Evolutionary conservation across 2,113 vertebrate genomes (phyloP), one percentile per base, ranked within the genome.

Genomic region (Cryptomyrus ogoouensis): DNA sequence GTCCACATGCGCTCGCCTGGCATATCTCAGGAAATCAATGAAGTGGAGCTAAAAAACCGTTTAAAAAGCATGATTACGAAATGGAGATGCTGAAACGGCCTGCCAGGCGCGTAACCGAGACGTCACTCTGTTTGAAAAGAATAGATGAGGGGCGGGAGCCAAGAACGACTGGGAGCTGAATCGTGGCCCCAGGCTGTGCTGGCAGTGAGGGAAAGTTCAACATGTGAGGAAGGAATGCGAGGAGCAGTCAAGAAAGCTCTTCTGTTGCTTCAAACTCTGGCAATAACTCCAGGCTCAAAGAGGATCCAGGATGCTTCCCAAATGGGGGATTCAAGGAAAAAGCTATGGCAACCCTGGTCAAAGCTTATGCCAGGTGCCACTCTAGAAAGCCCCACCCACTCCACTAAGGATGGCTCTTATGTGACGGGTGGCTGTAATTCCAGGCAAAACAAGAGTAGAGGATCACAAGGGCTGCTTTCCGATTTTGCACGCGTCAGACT

Each of bases 171-270:
- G 89, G 92, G 92, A 94, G 92, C 91, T 56, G 92, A 92, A 94
- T 93, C 91, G 93, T 92, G 58, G 93, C 95, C 92, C 62, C 49
- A 39, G 94, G 95, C 94, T 24, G 89, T 19, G 94, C 95, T 92
- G 39, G 83, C 44, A 91, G 96, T 93, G 92, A 91, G 90, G 93
- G 90, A 94, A 94, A 92, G 94, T 95, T 95, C 93, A 94, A 95
- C 92, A 94, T 91, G 93, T 91, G 91, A 91, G 91, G 88, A 93
- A 27, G 49, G 91, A 74, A 47, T 27, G 56, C 88, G 89, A 52
- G 91, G 15, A 90, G 91, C 70, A 85, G 53, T 90, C 83, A 88
- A 88, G 80, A 84, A 31, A 89, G 24, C 83, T 91, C 94, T 92
- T 89, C 93, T 92, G 58, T 90, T 90, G 83, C 90, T 94, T 91